Evolutionary conservation across 2,797 vertebrate species (phyloP), one percentile per base, ranked within the genome.

Genomic region (Lagodon rhomboides): DNA sequence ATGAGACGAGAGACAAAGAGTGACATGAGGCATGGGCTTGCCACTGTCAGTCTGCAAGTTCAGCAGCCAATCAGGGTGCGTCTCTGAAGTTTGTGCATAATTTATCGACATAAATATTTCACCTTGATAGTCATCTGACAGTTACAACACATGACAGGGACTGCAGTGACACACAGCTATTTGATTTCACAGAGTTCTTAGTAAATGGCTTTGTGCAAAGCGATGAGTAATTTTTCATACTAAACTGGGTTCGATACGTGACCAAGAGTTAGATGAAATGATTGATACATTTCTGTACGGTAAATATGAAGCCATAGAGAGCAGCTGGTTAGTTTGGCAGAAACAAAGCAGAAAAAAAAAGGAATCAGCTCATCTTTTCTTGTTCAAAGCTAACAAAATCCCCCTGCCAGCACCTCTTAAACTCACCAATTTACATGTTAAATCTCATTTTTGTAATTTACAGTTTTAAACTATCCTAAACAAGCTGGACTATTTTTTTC

Each of bases 51-150:
- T 58, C 61, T 27, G 20, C 34, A 47, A 25, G 38, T 25, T 73
- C 58, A 81, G 62, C 58, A 82, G 62, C 86, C 84, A 90, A 86
- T 88, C 79, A 87, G 44, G 74, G 27, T n/a, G 55, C 9, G 5
- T 27, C 23, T 61, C 67, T 41, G 2, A 68, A 13, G 34, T 70
- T n/a, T 65, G 18, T 46, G 64, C 3, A 59, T 34, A 20, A 50
- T 56, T 77, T n/a, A 53, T 12, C 49, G 20, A 22, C 15, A 55
- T 13, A 61, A 30, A 50, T 15, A 2, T 44, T 70, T 78, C 22
- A 64, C 23, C 41, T 47, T 63, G 30, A 58, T 12, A 18, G 34
- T 61, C 17, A 70, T 38, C 4, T 55, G 54, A 68, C 43, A 30
- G 53, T 43, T 64, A 17, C 11, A 49, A 16, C 22, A 78, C 49